phyloP scores from a whole-genome alignment of 2,888 invertebrate species.

The Temnothorax rugatulus region DNA sequence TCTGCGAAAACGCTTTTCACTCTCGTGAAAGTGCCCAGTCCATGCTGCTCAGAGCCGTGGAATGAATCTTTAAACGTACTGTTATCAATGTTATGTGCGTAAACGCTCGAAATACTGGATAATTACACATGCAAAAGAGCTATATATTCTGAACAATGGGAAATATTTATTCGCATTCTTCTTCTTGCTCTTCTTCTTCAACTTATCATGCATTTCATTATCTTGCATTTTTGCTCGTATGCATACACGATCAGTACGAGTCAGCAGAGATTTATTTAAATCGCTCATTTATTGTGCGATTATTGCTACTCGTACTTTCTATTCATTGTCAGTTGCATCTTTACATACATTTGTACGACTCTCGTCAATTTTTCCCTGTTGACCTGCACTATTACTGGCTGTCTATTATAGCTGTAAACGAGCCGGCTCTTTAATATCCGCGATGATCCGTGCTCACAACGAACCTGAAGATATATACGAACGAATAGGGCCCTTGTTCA shows the following conservation, averaged over 20 bases:
- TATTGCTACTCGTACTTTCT: neutral
- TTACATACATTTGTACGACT: constrained; percentile 24
- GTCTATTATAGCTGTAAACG: constrained; percentile 85
- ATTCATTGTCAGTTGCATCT: neutral
- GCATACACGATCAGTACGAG: neutral
- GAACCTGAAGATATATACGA: constrained; percentile 9
- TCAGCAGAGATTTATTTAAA: constrained; percentile 15
- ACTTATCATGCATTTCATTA: neutral
- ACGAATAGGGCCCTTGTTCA: constrained; percentile 18
- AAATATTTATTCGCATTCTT: constrained; percentile 26
- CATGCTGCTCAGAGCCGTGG: constrained; percentile 35
- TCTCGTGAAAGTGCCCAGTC: constrained; percentile 49
- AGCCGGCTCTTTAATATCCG: constrained; percentile 85
- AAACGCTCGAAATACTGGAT: constrained; percentile 17
- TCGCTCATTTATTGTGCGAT: constrained; percentile 5
- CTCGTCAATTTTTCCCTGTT: constrained; percentile 51
- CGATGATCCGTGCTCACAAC: constrained; percentile 71
- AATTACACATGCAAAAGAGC: neutral
- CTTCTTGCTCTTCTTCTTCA: neutral
- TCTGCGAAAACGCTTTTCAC: constrained; percentile 54
- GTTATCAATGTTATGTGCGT: constrained; percentile 17
- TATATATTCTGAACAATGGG: neutral
- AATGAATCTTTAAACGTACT: constrained; percentile 43
- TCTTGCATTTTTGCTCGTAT: neutral
- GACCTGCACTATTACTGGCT: constrained; percentile 82